Evolutionary conservation across 2,113 vertebrate genomes (phyloP), one percentile per base, ranked within the genome.

Genomic region (Rhipidura dahli): DNA sequence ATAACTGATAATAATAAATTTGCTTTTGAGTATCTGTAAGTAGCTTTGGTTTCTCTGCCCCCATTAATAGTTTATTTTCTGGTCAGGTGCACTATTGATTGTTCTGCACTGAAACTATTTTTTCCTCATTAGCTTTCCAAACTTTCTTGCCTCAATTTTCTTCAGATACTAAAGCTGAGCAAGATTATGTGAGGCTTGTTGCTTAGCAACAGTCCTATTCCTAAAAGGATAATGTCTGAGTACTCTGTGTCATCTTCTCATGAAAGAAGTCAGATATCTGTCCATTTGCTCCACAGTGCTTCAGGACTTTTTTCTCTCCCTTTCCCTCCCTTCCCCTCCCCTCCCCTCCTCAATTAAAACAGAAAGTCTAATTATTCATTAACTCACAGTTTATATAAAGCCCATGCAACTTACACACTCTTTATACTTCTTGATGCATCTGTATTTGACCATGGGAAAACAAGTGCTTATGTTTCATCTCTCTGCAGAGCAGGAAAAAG

Each of bases 51-150:
- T 96, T 92, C 63, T 94, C 28, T 95, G 47, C 6, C 57, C 22
- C 51, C 69, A 92, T 96, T 97, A 97, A 93, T 81, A 95, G 73
- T 97, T 97, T 96, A 92, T 98, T 98, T 98, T 98, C 97, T 95
- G 92, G 91, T 97, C 92, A 98, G 94, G 85, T 95, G 68, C 82
- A 90, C 77, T 97, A 98, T 97, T 94, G 97, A 98, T 97, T 94
- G 12, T 94, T 97, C 94, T 94, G 47, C 63, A 90, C 83, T 88
- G 93, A 97, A 97, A 77, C 91, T 95, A 93, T 94, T 96, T 97
- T 91, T 98, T 93, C 71, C 96, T 97, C 91, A 97, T 98, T 98
- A 98, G 88, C 96, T 98, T 97, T 96, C 92, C 85, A 97, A 98
- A 98, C 95, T 98, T 97, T 96, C 81, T 96, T 96, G 51, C 85